Evolutionary conservation across 2,888 invertebrate species (phyloP).

Genomic region (Andricus quercusramuli): DNA sequence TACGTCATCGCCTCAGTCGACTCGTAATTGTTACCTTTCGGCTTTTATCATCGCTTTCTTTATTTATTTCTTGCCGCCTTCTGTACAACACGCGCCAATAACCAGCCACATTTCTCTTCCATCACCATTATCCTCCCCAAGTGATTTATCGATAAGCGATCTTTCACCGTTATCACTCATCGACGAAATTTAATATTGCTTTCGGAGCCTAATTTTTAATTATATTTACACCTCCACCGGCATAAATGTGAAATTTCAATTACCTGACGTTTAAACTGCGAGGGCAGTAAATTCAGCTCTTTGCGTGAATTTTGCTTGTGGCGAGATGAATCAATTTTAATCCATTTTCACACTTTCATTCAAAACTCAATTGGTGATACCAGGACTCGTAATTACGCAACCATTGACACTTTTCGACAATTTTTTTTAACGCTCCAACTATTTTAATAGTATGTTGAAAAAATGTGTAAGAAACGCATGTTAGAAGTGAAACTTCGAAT

Average conservation of each 20-base stretch:
- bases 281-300: neutral
- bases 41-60: conserved; percentile 41
- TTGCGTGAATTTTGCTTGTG: neutral
- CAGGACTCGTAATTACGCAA: too few relatives aligned
- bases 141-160: conserved; percentile 40
- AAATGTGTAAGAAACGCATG: too few relatives aligned
- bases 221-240: neutral
- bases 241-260: conserved; percentile 24
- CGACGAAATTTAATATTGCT: conserved; percentile 33
- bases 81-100: conserved; percentile 41
- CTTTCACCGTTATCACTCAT: conserved; percentile 25
- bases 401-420: too few relatives aligned
- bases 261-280: neutral
- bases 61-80: conserved; percentile 42
- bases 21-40: conserved; percentile 40
- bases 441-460: too few relatives aligned
- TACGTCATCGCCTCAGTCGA: conserved; percentile 33
- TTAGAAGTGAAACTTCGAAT: too few relatives aligned
- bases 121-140: conserved; percentile 36
- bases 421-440: too few relatives aligned
- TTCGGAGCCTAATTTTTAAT: conserved; percentile 23
- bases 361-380: neutral
- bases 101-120: conserved; percentile 37
- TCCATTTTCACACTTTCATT: neutral
- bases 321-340: neutral